A percentile compares a stretch with the other conserved stretches of the same genome.
Evolutionary conservation across 2,113 vertebrate species (phyloP).

Genomic region (Microcebus ravelobensis): DNA sequence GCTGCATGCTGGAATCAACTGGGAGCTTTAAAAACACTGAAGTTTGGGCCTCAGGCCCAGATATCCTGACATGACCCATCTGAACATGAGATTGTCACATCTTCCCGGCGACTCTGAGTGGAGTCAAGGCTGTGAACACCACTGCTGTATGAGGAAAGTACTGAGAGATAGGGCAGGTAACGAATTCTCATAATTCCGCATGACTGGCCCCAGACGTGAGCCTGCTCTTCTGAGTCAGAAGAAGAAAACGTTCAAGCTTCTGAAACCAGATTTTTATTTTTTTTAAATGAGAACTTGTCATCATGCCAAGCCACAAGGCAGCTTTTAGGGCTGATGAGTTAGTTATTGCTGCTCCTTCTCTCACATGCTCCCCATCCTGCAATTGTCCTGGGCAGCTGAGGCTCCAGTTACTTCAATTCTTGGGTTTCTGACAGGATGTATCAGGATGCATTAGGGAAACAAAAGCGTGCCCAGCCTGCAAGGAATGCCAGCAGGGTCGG

Average conservation of each 20-base stretch:
- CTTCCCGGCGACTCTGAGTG: background rate
- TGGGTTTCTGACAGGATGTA: background rate
- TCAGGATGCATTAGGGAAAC: background rate
- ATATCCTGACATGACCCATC: background rate
- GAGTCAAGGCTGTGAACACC: background rate
- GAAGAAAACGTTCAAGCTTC: background rate
- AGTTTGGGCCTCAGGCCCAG: background rate
- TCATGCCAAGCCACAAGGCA: background rate
- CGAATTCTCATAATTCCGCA: background rate
- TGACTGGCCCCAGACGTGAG: background rate
- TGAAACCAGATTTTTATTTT: background rate
- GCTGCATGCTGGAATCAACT: background rate
- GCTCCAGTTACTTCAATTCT: background rate
- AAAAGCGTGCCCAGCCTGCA: background rate
- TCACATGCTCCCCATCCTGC: no score
- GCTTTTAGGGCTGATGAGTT: background rate
- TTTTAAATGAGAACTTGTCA: background rate
- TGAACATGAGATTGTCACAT: accelerated
- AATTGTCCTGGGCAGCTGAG: background rate
- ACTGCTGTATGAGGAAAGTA: background rate
- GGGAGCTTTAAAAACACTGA: background rate
- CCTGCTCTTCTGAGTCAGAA: background rate
- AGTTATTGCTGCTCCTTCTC: background rate
- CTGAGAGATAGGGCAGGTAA: no score
- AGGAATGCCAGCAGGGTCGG: background rate